Evolutionary conservation across 1,140 invertebrate species (phyloP).

Genomic region (Helicoverpa zea): DNA sequence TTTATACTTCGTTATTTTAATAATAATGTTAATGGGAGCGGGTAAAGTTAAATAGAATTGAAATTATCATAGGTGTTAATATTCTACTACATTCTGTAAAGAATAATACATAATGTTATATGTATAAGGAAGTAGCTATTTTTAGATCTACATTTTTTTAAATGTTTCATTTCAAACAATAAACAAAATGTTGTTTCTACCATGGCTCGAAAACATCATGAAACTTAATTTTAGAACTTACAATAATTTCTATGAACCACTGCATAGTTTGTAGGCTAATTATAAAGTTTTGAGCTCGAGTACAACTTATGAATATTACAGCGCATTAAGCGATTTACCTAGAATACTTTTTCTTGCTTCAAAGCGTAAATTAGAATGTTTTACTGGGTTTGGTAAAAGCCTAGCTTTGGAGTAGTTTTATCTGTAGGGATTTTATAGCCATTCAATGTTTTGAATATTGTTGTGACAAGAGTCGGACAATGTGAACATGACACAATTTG

Average conservation of each 20-base stretch:
- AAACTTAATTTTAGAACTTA: slow-evolving; percentile 14
- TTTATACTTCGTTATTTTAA: background rate
- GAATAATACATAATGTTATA: no score
- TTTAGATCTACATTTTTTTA: no score
- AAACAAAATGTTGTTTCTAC: no score
- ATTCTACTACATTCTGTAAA: no score
- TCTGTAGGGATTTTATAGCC: background rate
- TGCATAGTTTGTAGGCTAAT: slow-evolving; percentile 29
- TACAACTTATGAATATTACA: slow-evolving; percentile 25
- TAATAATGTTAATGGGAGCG: background rate
- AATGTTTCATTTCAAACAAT: no score
- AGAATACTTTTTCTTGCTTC: slow-evolving; percentile 11
- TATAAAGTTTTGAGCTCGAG: slow-evolving; percentile 27
- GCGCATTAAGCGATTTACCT: slow-evolving; percentile 34
- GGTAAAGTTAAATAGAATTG: background rate
- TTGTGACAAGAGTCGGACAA: no score
- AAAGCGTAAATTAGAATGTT: slow-evolving; percentile 8
- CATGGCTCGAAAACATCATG: background rate
- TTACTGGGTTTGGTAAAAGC: background rate
- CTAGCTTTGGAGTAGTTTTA: slow-evolving; percentile 2
- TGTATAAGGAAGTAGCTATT: no score
- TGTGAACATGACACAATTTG: no score
- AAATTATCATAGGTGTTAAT: no score
- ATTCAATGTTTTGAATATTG: no score
- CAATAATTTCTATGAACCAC: slow-evolving; percentile 20